These are phyloP conservation scores for Drosophila aldrichi DNA, from an alignment of 2,888 invertebrate species.

Conservation along the genomic window DNA sequence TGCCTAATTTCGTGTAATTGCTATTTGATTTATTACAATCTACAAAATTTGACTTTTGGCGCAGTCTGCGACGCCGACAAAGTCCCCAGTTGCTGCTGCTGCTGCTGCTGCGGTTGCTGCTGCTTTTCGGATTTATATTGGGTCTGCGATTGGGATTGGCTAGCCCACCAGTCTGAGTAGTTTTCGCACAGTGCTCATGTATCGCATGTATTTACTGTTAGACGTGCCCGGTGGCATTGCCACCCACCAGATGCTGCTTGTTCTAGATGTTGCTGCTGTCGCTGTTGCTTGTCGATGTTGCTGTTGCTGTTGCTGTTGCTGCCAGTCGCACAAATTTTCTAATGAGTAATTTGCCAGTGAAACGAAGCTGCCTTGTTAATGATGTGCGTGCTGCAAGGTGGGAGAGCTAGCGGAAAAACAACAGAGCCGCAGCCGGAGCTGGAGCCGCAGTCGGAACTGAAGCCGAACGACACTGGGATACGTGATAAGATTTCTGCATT, in stretches of 20 bases:
- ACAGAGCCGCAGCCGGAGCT: not conserved
- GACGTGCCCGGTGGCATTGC: conserved; percentile 49
- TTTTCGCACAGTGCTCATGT: conserved; percentile 26
- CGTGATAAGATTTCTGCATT: conserved; percentile 63
- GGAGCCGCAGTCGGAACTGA: not conserved
- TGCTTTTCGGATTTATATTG: conserved; percentile 20
- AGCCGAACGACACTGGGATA: conserved; percentile 17
- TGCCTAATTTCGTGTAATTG: conserved; percentile 85
- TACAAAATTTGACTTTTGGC: conserved; percentile 83
- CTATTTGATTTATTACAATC: conserved; percentile 84
- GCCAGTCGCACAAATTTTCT: conserved; percentile 59
- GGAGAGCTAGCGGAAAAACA: not conserved
- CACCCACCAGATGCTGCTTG: conserved; percentile 54
- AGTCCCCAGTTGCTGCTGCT: conserved; percentile 52
- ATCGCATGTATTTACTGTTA: conserved; percentile 55
- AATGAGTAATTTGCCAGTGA: conserved; percentile 69
- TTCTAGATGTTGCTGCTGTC: conserved; percentile 16
- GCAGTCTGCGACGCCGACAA: conserved; percentile 69
- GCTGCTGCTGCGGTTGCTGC: conserved; percentile 17
- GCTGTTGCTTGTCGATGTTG: conserved; percentile 13
- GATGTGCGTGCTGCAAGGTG: conserved; percentile 54
- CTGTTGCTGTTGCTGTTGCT: conserved; percentile 15
- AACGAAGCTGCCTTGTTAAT: conserved; percentile 59
- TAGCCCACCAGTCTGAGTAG: conserved; percentile 31
- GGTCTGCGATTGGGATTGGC: conserved; percentile 18